Evolutionary conservation across 2,113 vertebrate species (phyloP), one percentile per base, ranked within the genome.

Genomic region (Myiopsitta monachus): DNA sequence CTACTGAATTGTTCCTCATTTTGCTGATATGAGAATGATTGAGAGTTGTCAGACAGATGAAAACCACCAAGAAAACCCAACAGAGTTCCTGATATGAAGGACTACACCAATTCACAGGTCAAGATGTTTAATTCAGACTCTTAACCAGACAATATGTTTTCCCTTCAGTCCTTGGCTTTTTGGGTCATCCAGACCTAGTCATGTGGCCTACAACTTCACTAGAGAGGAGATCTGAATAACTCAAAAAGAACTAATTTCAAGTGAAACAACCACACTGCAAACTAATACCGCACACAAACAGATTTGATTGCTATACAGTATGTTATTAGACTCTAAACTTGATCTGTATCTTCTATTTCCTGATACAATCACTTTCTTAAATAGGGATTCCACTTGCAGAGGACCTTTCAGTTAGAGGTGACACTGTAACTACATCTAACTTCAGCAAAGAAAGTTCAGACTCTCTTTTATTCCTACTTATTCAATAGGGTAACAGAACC

Each of bases 51-150:
- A 87, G 43, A n/a, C 21, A 74, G 36, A 12, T 41, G 62, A 84
- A 77, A 66, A 15, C 27, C 16, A n/a, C 44, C 47, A 87, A 49
- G 46, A 62, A 92, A 59, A 14, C 9, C 19, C 21, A 51, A 3
- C 12, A 88, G 33, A 64, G 51, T 6, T 74, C 17, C 72, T 73
- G 26, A 31, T n/a, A 1, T 4, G 52, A 46, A 62, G 30, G 18
- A 64, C 10, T 28, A 47, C 0, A 0, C 3, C 0, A 0, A 44
- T 39, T 64, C 52, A 75, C 11, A 72, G 24, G 22, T 49, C 52
- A 87, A 68, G 30, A 47, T 7, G 1, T 18, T 64, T 28, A 44
- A 27, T 31, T 85, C 38, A 62, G 28, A 74, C 57, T 74, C 33
- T 43, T 54, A 62, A 61, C 5, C 19, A 77, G 38, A n/a, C 4